A percentile compares a stretch with the other conserved stretches of the same genome.
Conservation (phyloP, 2,888 invertebrate species). For the Pasiphila rectangulata region DNA sequence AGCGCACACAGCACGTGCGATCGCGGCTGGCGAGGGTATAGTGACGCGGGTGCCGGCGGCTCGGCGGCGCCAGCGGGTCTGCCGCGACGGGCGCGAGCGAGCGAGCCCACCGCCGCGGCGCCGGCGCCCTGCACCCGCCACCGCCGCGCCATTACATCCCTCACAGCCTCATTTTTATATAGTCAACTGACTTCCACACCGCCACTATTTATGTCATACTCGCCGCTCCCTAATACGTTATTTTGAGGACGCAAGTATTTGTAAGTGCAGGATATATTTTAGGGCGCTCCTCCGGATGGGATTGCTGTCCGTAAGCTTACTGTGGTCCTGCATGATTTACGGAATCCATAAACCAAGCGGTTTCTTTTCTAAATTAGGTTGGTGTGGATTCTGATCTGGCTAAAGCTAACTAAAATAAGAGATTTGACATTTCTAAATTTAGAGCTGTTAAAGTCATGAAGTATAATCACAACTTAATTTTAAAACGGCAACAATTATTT, state of each 20-base stretch:
- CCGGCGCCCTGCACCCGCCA: slow-evolving; percentile 69
- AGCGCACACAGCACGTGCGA: slow-evolving; percentile 37
- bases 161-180: slow-evolving; percentile 76
- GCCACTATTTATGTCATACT: slow-evolving; percentile 78
- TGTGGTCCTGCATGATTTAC: slow-evolving; percentile 34
- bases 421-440: no score
- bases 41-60: slow-evolving; percentile 36
- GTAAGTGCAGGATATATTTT: slow-evolving; percentile 65
- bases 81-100: slow-evolving; percentile 54
- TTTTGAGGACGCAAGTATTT: slow-evolving; percentile 71
- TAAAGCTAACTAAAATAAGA: no score
- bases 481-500: no score
- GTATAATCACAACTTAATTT: no score
- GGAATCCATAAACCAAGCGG: neutral
- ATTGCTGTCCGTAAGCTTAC: slow-evolving; percentile 55
- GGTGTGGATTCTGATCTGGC: no score
- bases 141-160: slow-evolving; percentile 59
- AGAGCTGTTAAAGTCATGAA: no score
- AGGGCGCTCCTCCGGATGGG: slow-evolving; percentile 46
- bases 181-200: slow-evolving; percentile 78
- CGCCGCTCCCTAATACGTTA: slow-evolving; percentile 73
- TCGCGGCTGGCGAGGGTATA: slow-evolving; percentile 29
- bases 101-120: slow-evolving; percentile 61
- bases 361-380: neutral
- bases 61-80: slow-evolving; percentile 69